Percentiles rank a stretch among this genome's conserved stretches.
These are phyloP conservation scores for Trichogramma dendrolimi DNA, from an alignment of 2,888 invertebrate genomes.

Conservation along the genomic window DNA sequence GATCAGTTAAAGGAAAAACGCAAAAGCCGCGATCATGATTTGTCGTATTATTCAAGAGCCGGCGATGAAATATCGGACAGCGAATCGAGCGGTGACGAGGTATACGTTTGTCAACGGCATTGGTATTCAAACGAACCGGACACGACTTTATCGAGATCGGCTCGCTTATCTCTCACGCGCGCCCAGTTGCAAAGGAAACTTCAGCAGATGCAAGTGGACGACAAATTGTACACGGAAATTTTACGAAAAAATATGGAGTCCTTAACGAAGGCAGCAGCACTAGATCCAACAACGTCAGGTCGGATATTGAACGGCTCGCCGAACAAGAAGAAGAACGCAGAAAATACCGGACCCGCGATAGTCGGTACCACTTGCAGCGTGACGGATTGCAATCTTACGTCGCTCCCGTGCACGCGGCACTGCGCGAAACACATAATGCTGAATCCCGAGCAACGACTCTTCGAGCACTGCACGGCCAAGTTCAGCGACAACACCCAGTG, in stretches of 20 bases:
- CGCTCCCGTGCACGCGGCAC: conserved; percentile 75
- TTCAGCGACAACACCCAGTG: conserved; percentile 76
- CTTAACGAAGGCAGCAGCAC: conserved; percentile 37
- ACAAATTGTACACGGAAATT: conserved; percentile 39
- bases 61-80: conserved; percentile 53
- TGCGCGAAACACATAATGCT: conserved; percentile 81
- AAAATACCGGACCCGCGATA: conserved; percentile 40
- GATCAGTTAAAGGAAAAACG: conserved; percentile 37
- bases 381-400: conserved; percentile 52
- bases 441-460: conserved; percentile 78
- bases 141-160: conserved; percentile 41
- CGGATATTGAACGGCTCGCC: conserved; percentile 34
- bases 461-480: conserved; percentile 76
- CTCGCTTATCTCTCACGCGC: conserved; percentile 45
- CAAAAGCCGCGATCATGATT: conserved; percentile 45
- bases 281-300: conserved; percentile 43
- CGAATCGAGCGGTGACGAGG: conserved; percentile 51
- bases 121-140: conserved; percentile 49
- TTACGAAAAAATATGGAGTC: conserved; percentile 41
- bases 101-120: conserved; percentile 49
- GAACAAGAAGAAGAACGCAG: conserved; percentile 33
- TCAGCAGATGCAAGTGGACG: conserved; percentile 50
- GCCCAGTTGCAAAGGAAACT: conserved; percentile 54
- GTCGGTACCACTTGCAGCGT: conserved; percentile 45
- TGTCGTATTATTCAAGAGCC: conserved; percentile 48